Base-by-base conservation (phyloP, 2,888 invertebrate species). In the Noctua pronuba region DNA sequence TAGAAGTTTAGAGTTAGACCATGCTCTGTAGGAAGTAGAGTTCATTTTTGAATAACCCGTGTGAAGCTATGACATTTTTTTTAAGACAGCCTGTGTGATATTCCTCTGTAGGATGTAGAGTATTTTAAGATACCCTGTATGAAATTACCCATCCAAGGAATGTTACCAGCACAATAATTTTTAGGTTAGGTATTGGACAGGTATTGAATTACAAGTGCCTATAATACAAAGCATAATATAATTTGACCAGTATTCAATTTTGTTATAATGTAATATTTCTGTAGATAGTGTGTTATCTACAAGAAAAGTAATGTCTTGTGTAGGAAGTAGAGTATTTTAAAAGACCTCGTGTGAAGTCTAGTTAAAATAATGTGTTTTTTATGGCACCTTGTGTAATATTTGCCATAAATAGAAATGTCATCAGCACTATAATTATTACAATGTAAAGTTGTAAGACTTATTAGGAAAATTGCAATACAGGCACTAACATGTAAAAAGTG, bases 1-100 rank as follows among this genome's bases (percentile, higher is more conserved):
- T 74, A 64, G 16, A 58, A 75, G 44, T 4, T 75, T 75, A 75
- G 38, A 6, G 24, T 77, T 75, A 65, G 65, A 41, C n/a, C n/a
- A 41, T 65, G 41, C 65, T 65, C 65, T 18, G 41, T 41, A 65
- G 41, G 65, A 41, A n/a, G n/a, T 65, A 65, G 65, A 41, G 18
- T 28, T 65, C 18, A 28, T 65, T 41, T 41, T 65, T 41, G 4
- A 41, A 41, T 41, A 28, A 44, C 16, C n/a, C 35, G 65, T 65
- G n/a, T 65, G 41, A 41, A 65, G 41, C 41, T 24, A 18, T n/a
- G 31, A 65, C 10, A n/a, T 18, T 11, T 46, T 28, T 38, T 18
- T 6, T 16, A 21, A 44, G 2, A 35, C 1, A 74, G 2, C n/a
- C 7, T 10, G 35, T 35, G 35, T 5, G 35, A 21, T 62, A n/a